These are phyloP conservation scores for Drosophila mulleri DNA, from an alignment of 2,888 invertebrate genomes.

Conservation along the genomic window DNA sequence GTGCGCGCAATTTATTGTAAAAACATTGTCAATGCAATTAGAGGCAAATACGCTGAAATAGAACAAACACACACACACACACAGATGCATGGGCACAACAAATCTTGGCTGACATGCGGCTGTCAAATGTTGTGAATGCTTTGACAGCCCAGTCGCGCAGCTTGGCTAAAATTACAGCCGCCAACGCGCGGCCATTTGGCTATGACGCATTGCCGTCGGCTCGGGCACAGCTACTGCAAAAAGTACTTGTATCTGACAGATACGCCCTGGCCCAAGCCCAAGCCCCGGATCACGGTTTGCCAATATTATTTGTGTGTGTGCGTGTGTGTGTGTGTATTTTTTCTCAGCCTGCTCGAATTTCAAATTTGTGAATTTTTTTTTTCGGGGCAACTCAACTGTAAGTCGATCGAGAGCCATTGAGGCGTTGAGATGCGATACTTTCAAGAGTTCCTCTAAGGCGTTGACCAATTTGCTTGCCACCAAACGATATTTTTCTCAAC, in stretches of 20 bases:
- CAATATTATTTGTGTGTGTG: constrained; percentile 2
- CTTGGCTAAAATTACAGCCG: constrained; percentile 71
- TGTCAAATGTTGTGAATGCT: constrained; percentile 66
- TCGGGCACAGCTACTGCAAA: constrained; percentile 50
- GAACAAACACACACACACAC: constrained; percentile 29
- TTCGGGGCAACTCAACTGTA: constrained; percentile 67
- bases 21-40: constrained; percentile 80
- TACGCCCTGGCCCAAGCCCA: constrained; percentile 31
- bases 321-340: constrained; percentile 20
- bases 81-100: constrained; percentile 31
- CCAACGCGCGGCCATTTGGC: constrained; percentile 46
- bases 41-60: constrained; percentile 47
- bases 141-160: constrained; percentile 52
- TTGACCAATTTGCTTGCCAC: constrained; percentile 51
- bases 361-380: constrained; percentile 40
- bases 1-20: constrained; percentile 76
- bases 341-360: constrained; percentile 69
- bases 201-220: constrained; percentile 72
- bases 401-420: constrained; percentile 42
- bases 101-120: constrained; percentile 64
- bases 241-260: constrained; percentile 49
- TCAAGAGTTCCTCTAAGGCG: constrained; percentile 56
- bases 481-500: constrained; percentile 39
- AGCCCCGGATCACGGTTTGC: constrained; percentile 15
- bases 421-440: constrained; percentile 68